phyloP scores from a whole-genome alignment of 23 tunicate genomes.

The Trididemnum miniatum region DNA sequence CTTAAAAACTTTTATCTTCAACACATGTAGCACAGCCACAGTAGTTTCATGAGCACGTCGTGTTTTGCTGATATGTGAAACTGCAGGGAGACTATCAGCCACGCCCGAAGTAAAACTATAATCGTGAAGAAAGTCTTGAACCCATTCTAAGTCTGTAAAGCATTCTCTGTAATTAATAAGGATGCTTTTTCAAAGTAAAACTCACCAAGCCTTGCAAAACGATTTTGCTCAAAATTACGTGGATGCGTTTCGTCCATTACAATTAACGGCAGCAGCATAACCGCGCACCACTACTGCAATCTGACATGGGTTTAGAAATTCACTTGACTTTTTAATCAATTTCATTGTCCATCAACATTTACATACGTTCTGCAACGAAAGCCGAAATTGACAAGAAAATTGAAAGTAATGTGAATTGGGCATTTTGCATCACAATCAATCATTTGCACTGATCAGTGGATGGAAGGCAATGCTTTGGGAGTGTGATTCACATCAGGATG shows the following conservation, averaged over 20 bases:
- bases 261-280: background rate
- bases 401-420: background rate
- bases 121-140: background rate
- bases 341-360: background rate
- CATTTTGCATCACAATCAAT: background rate
- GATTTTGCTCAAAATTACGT: background rate
- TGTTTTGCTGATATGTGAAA: background rate
- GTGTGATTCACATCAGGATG: background rate
- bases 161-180: background rate
- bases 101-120: background rate
- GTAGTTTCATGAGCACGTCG: constrained; percentile 1
- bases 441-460: background rate
- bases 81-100: background rate
- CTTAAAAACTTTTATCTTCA: background rate
- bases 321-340: background rate
- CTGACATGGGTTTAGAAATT: constrained; percentile 8
- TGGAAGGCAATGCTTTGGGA: background rate
- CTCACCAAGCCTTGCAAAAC: background rate
- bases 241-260: background rate
- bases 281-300: background rate
- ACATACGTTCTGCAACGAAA: background rate
- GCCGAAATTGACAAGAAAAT: background rate
- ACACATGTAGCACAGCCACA: background rate
- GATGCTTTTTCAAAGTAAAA: constrained; percentile 2
- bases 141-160: background rate